Evolutionary conservation across 1,140 invertebrate species (phyloP).

Genomic region (Aphelenchoides fujianensis): DNA sequence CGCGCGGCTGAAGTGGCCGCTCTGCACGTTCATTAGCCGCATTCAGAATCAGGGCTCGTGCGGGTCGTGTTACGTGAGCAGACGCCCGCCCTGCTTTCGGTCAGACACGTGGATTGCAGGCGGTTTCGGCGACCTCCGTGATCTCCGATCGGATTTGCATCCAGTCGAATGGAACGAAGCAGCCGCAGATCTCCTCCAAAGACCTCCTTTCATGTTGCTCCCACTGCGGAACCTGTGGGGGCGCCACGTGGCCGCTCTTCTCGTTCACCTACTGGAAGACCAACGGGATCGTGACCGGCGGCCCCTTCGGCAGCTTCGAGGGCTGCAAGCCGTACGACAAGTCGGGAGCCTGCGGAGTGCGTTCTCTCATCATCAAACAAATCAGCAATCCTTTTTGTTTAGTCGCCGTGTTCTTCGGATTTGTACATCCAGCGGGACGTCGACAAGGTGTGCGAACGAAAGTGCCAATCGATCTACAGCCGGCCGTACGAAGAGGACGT

Average conservation of each 20-base stretch:
- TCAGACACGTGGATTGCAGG: slow-evolving; percentile 26
- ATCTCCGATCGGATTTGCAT: slow-evolving; percentile 45
- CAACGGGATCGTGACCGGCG: slow-evolving; percentile 33
- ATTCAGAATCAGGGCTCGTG: slow-evolving; percentile 36
- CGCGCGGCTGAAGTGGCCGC: slow-evolving; percentile 30
- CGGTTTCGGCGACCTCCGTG: slow-evolving; percentile 36
- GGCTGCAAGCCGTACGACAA: slow-evolving; percentile 45
- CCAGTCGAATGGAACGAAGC: slow-evolving; percentile 24
- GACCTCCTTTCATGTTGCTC: slow-evolving; percentile 38
- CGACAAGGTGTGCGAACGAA: slow-evolving; percentile 27
- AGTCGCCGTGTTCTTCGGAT: slow-evolving; percentile 38
- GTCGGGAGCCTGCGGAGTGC: slow-evolving; percentile 28
- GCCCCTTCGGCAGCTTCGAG: slow-evolving; percentile 34
- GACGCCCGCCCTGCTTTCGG: too few relatives aligned
- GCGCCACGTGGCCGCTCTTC: slow-evolving; percentile 36
- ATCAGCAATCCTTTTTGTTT: too few relatives aligned
- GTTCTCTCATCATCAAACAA: too few relatives aligned
- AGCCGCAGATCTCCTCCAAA: slow-evolving; percentile 36
- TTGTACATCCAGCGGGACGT: slow-evolving; percentile 22
- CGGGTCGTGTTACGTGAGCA: slow-evolving; percentile 40
- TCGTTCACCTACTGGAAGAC: slow-evolving; percentile 38
- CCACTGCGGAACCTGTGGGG: slow-evolving; percentile 41
- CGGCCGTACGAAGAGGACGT: slow-evolving; percentile 43
- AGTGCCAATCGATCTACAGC: slow-evolving; percentile 37
- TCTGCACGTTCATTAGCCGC: slow-evolving; percentile 32